These are phyloP conservation scores for Nerophis lumbriciformis DNA, from an alignment of 2,113 vertebrate species.

Conservation along the genomic window DNA sequence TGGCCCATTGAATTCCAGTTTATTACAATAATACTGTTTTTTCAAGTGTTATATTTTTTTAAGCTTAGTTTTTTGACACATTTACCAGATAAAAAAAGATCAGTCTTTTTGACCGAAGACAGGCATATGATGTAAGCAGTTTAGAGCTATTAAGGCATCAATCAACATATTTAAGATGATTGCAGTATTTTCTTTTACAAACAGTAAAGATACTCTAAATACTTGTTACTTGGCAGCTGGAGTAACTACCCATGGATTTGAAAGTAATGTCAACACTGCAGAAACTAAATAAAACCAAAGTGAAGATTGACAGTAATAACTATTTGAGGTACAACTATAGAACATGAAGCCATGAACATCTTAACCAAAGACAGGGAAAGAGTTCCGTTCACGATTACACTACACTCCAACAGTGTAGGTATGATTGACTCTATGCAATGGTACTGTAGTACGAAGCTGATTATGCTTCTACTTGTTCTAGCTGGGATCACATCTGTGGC, in stretches of 20 bases:
- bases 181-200: background rate
- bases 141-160: background rate
- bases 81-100: too few species aligned
- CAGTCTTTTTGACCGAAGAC: slow-evolving; percentile 1
- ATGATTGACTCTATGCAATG: background rate
- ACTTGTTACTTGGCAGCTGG: background rate
- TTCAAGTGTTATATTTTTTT: too few species aligned
- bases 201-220: background rate
- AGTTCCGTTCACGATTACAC: background rate
- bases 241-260: background rate
- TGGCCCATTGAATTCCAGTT: too few species aligned
- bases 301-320: background rate
- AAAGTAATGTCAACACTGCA: background rate
- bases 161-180: background rate
- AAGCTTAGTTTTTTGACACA: slow-evolving; percentile 2
- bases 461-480: too few species aligned
- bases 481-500: too few species aligned
- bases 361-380: background rate
- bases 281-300: slow-evolving; percentile 6
- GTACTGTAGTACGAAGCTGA: too few species aligned
- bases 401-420: background rate
- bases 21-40: too few species aligned
- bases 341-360: background rate
- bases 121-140: slow-evolving; percentile 8
- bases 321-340: slow-evolving; percentile 1